phyloP scores from a whole-genome alignment of 2,888 invertebrate genomes.

The Axea sp. region DNA sequence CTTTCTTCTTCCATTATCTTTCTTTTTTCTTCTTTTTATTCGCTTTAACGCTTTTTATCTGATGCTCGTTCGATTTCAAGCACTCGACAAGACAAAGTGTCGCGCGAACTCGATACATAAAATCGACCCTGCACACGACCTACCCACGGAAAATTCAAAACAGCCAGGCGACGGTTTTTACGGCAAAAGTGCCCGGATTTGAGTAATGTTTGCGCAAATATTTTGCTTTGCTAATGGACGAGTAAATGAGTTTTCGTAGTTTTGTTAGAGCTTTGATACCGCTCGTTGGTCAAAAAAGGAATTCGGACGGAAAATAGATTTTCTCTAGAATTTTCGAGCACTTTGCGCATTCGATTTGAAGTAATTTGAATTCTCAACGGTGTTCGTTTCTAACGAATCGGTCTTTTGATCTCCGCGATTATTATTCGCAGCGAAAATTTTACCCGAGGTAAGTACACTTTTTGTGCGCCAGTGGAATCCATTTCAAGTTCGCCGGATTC shows the following conservation, averaged over 20 bases:
- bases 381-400: too few relatives aligned
- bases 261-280: neutral
- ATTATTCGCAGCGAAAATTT: too few relatives aligned
- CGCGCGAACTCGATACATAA: slow-evolving; percentile 39
- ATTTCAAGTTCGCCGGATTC: too few relatives aligned
- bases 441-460: too few relatives aligned
- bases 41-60: slow-evolving; percentile 36
- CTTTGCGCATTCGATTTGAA: too few relatives aligned
- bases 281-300: neutral
- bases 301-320: neutral
- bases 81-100: slow-evolving; percentile 43
- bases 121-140: slow-evolving; percentile 31
- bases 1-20: slow-evolving; percentile 1
- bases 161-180: slow-evolving; percentile 24
- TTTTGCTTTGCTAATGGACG: slow-evolving; percentile 48
- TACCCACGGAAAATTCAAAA: slow-evolving; percentile 34
- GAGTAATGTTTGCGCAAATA: slow-evolving; percentile 33
- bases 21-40: slow-evolving; percentile 7
- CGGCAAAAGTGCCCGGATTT: slow-evolving; percentile 35
- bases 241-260: slow-evolving; percentile 20
- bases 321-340: too few relatives aligned
- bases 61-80: slow-evolving; percentile 44
- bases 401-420: too few relatives aligned
- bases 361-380: too few relatives aligned
- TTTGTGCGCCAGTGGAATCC: too few relatives aligned